Conservation (phyloP, 1,140 invertebrate species). For the fruit fly (Drosophila melanogaster) region DNA sequence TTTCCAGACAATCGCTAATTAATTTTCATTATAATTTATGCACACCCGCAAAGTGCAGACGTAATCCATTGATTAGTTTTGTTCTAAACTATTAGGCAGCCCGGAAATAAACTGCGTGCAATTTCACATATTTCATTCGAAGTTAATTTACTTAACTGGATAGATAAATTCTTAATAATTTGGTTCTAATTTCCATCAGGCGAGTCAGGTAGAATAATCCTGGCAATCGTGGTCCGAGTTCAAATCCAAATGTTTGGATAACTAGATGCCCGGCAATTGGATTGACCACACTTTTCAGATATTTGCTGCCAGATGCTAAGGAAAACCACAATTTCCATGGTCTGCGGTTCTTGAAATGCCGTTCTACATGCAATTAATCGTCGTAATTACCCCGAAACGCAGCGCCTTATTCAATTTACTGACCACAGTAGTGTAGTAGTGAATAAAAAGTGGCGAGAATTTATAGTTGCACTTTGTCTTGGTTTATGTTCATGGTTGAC, state of each 20-base stretch:
- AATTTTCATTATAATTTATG: slow-evolving; percentile 68
- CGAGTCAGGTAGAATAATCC: too few species aligned
- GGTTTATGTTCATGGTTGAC: slow-evolving; percentile 22
- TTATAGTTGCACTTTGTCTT: neutral
- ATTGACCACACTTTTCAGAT: slow-evolving; percentile 11
- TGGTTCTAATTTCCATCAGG: too few species aligned
- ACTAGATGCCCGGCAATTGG: neutral
- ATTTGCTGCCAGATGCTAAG: neutral
- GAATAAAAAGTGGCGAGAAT: neutral
- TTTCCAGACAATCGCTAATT: slow-evolving; percentile 62
- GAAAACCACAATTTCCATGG: slow-evolving; percentile 1
- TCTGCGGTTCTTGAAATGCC: neutral
- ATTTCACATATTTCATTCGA: too few species aligned
- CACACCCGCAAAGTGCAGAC: slow-evolving; percentile 13
- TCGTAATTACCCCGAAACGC: neutral
- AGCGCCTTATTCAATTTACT: neutral
- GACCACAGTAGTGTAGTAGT: neutral
- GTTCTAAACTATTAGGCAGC: neutral
- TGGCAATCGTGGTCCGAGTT: too few species aligned
- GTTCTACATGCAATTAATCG: slow-evolving; percentile 18
- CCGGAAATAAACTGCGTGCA: too few species aligned
- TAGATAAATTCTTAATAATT: too few species aligned
- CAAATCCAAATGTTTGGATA: neutral
- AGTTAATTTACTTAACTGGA: too few species aligned
- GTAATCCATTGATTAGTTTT: slow-evolving; percentile 1